Conservation (phyloP, 2,113 vertebrate genomes). For the Dasyprocta punctata region DNA sequence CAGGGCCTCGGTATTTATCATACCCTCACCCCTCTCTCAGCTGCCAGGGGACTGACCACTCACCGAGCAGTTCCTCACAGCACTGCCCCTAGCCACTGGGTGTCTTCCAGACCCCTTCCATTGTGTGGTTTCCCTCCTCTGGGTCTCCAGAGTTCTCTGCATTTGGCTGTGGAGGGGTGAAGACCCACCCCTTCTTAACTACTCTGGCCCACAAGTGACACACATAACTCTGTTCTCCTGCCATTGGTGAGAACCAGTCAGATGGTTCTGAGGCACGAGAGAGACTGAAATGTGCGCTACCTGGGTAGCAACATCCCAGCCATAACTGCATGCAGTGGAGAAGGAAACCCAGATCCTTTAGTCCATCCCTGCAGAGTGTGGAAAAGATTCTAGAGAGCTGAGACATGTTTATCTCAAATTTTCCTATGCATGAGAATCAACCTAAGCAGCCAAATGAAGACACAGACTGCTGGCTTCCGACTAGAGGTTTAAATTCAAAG, state of each 20-base stretch:
- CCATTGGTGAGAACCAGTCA: fast-evolving
- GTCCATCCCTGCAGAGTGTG: no score
- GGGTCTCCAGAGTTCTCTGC: fast-evolving
- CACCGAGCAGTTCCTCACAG: fast-evolving
- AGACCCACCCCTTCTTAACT: not conserved
- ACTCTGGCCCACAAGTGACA: not conserved
- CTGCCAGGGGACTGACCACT: fast-evolving
- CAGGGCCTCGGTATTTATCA: no score
- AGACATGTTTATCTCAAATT: fast-evolving
- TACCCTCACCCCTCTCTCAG: not conserved
- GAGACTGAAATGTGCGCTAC: fast-evolving
- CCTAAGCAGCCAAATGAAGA: not conserved
- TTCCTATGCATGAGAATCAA: not conserved
- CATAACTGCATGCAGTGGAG: fast-evolving
- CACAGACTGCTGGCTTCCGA: no score
- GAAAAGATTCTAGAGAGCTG: fast-evolving
- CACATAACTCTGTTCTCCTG: fast-evolving
- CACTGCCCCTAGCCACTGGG: fast-evolving
- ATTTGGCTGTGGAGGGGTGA: no score
- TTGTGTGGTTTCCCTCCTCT: fast-evolving
- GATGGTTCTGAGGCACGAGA: no score
- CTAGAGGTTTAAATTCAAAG: not conserved
- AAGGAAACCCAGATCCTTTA: not conserved
- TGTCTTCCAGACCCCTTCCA: not conserved
- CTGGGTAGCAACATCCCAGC: no score